Conservation (phyloP, 2,797 vertebrate species). For the Cyprinella venusta region DNA sequence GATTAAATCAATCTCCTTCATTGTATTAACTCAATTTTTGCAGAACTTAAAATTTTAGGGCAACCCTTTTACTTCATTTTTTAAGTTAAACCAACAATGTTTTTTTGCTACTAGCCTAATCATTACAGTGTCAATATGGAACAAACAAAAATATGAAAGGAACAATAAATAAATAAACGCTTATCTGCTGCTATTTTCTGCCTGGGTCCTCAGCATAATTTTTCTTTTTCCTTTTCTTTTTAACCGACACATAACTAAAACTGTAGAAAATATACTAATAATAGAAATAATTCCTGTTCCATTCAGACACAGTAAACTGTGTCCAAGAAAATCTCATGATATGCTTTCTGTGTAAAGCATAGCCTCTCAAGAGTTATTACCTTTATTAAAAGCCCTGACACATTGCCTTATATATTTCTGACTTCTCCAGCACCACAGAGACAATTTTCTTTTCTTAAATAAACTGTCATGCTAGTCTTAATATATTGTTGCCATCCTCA, state of each 20-base stretch:
- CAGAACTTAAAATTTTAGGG: too few relatives aligned
- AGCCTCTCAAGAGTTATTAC: conserved; percentile 90
- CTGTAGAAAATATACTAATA: conserved; percentile 63
- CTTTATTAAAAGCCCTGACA: conserved; percentile 93
- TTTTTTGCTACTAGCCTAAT: neutral
- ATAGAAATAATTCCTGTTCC: conserved; percentile 63
- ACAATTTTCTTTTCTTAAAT: conserved; percentile 99
- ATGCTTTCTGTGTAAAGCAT: conserved; percentile 89
- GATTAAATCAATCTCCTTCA: too few relatives aligned
- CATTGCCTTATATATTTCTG: conserved; percentile 91
- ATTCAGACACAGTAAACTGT: conserved; percentile 65
- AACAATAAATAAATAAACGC: neutral
- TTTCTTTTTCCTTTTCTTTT: conserved; percentile 52
- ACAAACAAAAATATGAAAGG: neutral
- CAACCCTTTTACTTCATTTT: too few relatives aligned
- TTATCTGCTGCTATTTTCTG: conserved; percentile 8
- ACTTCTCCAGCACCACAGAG: conserved; percentile 87
- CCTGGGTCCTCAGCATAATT: conserved; percentile 31
- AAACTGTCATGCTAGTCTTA: conserved; percentile 99
- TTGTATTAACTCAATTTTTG: too few relatives aligned
- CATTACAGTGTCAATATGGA: neutral
- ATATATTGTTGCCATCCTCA: conserved; percentile 97
- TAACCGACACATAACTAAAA: conserved; percentile 16
- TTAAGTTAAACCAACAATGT: too few relatives aligned
- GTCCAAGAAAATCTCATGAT: conserved; percentile 72